A percentile compares a stretch with the other conserved stretches of the same genome.
These are phyloP conservation scores for Sternotherus odoratus DNA, from an alignment of 2,797 vertebrate genomes.

Conservation along the genomic window DNA sequence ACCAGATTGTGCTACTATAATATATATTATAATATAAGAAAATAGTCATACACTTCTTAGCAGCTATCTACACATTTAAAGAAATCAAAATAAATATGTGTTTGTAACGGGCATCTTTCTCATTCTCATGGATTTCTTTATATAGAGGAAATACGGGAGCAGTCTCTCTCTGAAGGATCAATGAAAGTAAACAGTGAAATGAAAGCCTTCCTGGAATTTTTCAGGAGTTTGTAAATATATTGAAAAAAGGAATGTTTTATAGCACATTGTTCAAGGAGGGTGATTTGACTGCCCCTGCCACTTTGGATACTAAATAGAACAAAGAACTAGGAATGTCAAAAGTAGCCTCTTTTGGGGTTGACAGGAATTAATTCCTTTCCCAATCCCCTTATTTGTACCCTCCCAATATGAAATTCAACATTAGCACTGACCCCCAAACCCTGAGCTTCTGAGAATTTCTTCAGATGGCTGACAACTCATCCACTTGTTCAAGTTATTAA, in stretches of 20 bases:
- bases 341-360: neutral
- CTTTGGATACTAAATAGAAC: neutral
- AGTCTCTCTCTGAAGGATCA: neutral
- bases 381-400: neutral
- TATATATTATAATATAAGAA: neutral
- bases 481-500: neutral
- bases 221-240: neutral
- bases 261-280: neutral
- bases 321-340: neutral
- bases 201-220: neutral
- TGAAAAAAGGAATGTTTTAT: neutral
- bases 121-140: neutral
- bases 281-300: neutral
- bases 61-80: neutral
- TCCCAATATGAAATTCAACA: neutral
- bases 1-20: neutral
- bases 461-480: neutral
- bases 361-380: neutral
- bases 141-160: neutral
- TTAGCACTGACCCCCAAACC: neutral
- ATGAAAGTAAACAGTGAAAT: neutral
- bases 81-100: neutral
- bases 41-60: neutral
- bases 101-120: neutral
- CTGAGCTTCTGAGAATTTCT: neutral